Evolutionary conservation across 2,797 vertebrate genomes (phyloP).

Genomic region (Florisuga fusca): DNA sequence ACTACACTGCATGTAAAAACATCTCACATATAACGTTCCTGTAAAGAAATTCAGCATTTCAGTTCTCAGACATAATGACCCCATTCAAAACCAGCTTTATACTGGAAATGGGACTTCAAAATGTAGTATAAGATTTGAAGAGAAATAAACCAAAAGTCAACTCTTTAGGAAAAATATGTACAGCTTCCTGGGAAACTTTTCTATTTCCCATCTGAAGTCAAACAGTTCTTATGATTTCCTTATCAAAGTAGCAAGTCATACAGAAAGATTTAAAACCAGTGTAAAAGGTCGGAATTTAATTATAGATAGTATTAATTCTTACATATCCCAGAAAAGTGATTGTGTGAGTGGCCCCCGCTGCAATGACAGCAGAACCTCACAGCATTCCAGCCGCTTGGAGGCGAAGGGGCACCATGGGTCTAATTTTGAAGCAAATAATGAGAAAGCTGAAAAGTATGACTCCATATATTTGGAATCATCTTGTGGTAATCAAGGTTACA

Average conservation of each 20-base stretch:
- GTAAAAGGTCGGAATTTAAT: neutral
- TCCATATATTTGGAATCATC: constrained; percentile 74
- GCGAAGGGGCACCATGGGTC: constrained; percentile 69
- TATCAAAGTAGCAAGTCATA: neutral
- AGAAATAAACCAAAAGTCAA: neutral
- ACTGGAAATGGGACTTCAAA: neutral
- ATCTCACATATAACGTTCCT: rapidly evolving
- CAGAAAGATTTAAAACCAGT: neutral
- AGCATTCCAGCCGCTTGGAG: constrained; percentile 73
- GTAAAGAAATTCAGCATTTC: neutral
- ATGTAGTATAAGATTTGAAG: neutral
- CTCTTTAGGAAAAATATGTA: neutral
- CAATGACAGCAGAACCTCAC: constrained; percentile 31
- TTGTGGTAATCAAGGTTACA: constrained; percentile 66
- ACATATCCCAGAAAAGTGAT: neutral
- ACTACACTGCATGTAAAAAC: neutral
- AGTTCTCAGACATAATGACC: neutral
- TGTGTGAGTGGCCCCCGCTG: constrained; percentile 43
- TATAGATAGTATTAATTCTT: neutral
- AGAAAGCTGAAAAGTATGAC: constrained; percentile 73
- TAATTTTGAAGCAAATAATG: constrained; percentile 74
- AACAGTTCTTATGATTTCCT: neutral
- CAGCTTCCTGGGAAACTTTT: too few species aligned
- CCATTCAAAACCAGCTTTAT: neutral
- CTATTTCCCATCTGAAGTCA: neutral